These are phyloP conservation scores for Drosophila asahinai DNA, from an alignment of 1,140 invertebrate genomes.

Conservation along the genomic window DNA sequence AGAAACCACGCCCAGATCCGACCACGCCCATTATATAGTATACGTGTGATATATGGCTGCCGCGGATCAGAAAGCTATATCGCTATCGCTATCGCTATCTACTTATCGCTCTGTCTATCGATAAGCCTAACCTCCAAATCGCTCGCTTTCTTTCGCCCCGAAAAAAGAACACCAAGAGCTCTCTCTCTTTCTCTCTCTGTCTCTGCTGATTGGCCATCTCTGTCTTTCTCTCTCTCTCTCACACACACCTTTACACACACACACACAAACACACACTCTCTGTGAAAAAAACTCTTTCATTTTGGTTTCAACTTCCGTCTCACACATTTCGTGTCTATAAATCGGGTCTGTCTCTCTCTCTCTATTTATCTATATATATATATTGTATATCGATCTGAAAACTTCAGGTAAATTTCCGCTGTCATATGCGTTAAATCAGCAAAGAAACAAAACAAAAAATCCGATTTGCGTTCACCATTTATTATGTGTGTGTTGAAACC, in stretches of 20 bases:
- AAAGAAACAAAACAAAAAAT: slow-evolving; percentile 26
- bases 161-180: slow-evolving; percentile 14
- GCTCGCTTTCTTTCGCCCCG: slow-evolving; percentile 44
- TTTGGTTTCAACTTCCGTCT: slow-evolving; percentile 18
- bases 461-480: slow-evolving; percentile 47
- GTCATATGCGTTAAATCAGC: slow-evolving; percentile 59
- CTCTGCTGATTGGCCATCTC: slow-evolving; percentile 51
- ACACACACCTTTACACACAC: slow-evolving; percentile 1
- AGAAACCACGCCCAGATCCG: slow-evolving; percentile 32
- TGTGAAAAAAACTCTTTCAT: slow-evolving; percentile 12
- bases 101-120: slow-evolving; percentile 9
- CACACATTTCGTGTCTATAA: slow-evolving; percentile 30
- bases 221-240: slow-evolving; percentile 21
- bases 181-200: slow-evolving; percentile 14
- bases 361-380: slow-evolving; percentile 38
- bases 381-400: slow-evolving; percentile 35
- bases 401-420: slow-evolving; percentile 75
- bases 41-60: slow-evolving; percentile 19
- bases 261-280: slow-evolving; percentile 2
- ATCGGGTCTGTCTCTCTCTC: slow-evolving; percentile 20
- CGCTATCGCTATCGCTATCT: slow-evolving; percentile 36
- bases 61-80: slow-evolving; percentile 64
- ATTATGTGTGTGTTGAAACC: slow-evolving; percentile 47
- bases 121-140: slow-evolving; percentile 17
- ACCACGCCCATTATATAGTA: slow-evolving; percentile 45